Conservation (phyloP, 2,113 vertebrate genomes). For the Dipodomys ordii region DNA sequence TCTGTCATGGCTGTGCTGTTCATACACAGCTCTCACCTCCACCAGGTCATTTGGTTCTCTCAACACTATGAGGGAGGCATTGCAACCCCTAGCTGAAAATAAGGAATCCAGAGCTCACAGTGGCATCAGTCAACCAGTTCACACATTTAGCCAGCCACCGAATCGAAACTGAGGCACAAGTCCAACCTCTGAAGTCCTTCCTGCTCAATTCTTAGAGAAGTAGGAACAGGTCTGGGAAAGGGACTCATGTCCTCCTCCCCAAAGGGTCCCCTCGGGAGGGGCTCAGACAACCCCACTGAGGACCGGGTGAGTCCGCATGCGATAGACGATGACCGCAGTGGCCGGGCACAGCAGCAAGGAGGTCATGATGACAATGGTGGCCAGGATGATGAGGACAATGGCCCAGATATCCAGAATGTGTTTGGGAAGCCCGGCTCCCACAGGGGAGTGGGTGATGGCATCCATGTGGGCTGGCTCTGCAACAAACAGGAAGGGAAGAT, state of each 20-base stretch:
- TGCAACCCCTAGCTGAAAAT: neutral
- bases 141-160: neutral
- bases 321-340: slow-evolving; percentile 87
- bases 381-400: slow-evolving; percentile 90
- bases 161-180: slow-evolving; percentile 12
- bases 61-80: slow-evolving; percentile 21
- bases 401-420: slow-evolving; percentile 91
- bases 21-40: neutral
- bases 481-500: slow-evolving; percentile 57
- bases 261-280: neutral
- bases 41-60: neutral
- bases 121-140: neutral
- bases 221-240: neutral
- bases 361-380: slow-evolving; percentile 89
- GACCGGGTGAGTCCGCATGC: slow-evolving; percentile 86
- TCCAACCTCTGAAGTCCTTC: neutral
- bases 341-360: slow-evolving; percentile 89
- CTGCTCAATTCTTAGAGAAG: neutral
- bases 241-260: neutral
- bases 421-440: slow-evolving; percentile 78
- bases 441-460: neutral
- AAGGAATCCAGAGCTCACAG: neutral
- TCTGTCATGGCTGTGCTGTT: neutral
- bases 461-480: slow-evolving; percentile 82
- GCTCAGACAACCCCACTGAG: slow-evolving; percentile 84